These are phyloP conservation scores for Tridacna gigas DNA, from an alignment of 2,888 invertebrate species.

Conservation along the genomic window DNA sequence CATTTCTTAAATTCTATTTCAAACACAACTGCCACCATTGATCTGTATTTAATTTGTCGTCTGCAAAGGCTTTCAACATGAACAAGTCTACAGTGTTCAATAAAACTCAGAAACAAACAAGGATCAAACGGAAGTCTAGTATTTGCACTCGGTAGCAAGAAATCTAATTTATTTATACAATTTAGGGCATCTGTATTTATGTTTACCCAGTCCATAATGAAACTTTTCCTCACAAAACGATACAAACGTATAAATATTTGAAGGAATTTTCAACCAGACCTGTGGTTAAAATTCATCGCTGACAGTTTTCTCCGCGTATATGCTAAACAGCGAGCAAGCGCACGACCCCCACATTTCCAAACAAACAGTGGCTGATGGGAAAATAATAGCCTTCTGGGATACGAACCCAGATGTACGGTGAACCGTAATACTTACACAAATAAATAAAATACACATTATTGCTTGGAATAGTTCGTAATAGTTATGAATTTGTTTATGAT, in stretches of 20 bases:
- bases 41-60: too few relatives aligned
- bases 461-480: conserved; percentile 20
- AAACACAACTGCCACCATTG: too few relatives aligned
- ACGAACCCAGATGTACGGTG: conserved; percentile 23
- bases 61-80: too few relatives aligned
- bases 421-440: conserved; percentile 30
- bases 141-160: conserved; percentile 22
- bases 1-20: too few relatives aligned
- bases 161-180: conserved; percentile 35
- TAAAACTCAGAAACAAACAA: too few relatives aligned
- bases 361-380: conserved; percentile 61
- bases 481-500: conserved; percentile 15
- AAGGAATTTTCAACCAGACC: conserved; percentile 50
- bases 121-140: conserved; percentile 16
- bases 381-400: conserved; percentile 59
- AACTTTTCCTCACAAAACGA: conserved; percentile 61
- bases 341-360: conserved; percentile 55
- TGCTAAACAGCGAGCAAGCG: conserved; percentile 42
- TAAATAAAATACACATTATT: conserved; percentile 28
- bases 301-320: conserved; percentile 45
- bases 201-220: conserved; percentile 44
- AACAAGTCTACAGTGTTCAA: too few relatives aligned
- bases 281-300: conserved; percentile 54
- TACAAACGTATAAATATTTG: conserved; percentile 66
- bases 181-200: conserved; percentile 59